Evolutionary conservation across 2,797 vertebrate genomes (phyloP).

Genomic region (Sorex maritimensis): DNA sequence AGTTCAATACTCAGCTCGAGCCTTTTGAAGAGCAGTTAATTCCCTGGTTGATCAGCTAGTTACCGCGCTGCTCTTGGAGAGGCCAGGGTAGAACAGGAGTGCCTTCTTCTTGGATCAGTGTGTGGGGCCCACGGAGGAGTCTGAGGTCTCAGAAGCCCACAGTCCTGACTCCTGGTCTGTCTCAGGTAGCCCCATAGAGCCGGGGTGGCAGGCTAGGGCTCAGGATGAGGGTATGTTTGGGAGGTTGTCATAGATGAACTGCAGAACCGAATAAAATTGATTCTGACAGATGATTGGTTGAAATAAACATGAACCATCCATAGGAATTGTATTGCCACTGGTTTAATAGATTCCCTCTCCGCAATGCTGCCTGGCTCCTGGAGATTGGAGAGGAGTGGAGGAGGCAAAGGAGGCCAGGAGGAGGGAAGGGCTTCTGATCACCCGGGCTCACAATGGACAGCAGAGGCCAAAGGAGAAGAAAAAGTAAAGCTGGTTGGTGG

Average conservation of each 20-base stretch:
- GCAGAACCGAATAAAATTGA: not conserved
- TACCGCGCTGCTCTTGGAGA: not conserved
- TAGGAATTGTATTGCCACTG: not conserved
- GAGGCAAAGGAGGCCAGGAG: not conserved
- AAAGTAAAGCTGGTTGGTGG: not conserved
- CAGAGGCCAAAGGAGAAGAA: not conserved
- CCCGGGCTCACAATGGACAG: not conserved
- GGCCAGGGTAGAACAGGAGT: not conserved
- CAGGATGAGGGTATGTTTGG: no score
- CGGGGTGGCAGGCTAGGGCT: no score
- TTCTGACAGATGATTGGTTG: no score
- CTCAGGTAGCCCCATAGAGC: no score
- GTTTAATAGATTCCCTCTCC: not conserved
- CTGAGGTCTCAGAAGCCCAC: not conserved
- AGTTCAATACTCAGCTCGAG: not conserved
- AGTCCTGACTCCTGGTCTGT: not conserved
- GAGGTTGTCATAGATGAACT: not conserved
- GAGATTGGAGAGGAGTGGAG: not conserved
- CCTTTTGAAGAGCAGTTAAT: not conserved
- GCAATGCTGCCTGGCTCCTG: not conserved
- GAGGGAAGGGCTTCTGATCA: not conserved
- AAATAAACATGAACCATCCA: not conserved
- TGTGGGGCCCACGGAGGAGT: not conserved
- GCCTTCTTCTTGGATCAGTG: fast-evolving
- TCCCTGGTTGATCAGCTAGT: not conserved